These are phyloP conservation scores for Anthrax anthrax DNA, from an alignment of 2,888 invertebrate genomes.

Conservation along the genomic window DNA sequence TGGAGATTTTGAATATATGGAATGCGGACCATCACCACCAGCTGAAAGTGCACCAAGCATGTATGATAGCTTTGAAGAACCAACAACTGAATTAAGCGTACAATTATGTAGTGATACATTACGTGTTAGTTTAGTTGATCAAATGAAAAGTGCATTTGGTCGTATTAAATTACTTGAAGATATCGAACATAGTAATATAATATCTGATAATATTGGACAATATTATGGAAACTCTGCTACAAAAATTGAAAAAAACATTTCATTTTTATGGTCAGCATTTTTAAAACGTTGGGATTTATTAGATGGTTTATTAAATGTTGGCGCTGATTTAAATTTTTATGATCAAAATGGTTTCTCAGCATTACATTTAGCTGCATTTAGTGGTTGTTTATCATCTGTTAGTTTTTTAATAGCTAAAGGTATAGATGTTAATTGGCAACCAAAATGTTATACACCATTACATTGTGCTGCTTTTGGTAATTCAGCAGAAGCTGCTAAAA, in stretches of 20 bases:
- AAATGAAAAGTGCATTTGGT: constrained; percentile 55
- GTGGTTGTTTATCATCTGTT: constrained; percentile 58
- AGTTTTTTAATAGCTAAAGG: constrained; percentile 53
- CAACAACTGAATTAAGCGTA: constrained; percentile 51
- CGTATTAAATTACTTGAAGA: constrained; percentile 55
- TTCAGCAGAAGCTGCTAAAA: constrained; percentile 62
- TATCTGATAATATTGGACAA: constrained; percentile 39
- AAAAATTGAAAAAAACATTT: constrained; percentile 54
- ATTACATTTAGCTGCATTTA: constrained; percentile 62
- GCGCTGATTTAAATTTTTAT: constrained; percentile 54
- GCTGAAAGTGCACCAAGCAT: constrained; percentile 68
- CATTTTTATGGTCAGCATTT: constrained; percentile 61
- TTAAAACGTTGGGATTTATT: constrained; percentile 53
- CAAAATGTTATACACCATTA: constrained; percentile 63
- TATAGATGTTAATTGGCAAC: constrained; percentile 51
- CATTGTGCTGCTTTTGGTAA: constrained; percentile 86
- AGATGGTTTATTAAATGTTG: constrained; percentile 45
- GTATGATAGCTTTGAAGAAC: constrained; percentile 68
- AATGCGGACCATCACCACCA: constrained; percentile 65
- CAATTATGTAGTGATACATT: constrained; percentile 61
- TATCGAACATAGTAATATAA: constrained; percentile 52
- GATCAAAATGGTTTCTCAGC: constrained; percentile 62
- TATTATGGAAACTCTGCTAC: constrained; percentile 40
- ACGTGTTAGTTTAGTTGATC: constrained; percentile 57
- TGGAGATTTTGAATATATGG: constrained; percentile 58